Base-by-base conservation (phyloP, 2,113 vertebrate species). In the Ophiodon elongatus region DNA sequence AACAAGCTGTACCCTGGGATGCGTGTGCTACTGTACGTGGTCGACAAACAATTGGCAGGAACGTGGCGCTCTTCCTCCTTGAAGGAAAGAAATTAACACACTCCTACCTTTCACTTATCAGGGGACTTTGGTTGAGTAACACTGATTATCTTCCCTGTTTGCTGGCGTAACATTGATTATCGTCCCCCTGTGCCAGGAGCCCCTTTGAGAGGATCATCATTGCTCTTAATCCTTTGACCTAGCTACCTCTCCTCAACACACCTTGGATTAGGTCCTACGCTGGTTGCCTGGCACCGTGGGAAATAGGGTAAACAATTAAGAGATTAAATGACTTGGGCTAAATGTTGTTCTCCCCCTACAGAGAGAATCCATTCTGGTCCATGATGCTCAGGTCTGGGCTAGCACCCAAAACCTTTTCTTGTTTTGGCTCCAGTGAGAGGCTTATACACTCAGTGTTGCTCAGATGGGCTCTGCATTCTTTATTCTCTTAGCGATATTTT, bases 151-250 rank as follows among this genome's bases (percentile, higher is more conserved):
- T 88, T 85, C 82, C 90, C 84, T 87, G 90, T 93, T 89, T 90
- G 85, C 90, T 75, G 84, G 87, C 85, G 83, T 89, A 90, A 89
- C 92, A 91, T 92, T 93, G 94, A 94, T 95, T 94, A 89, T 85
- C 45, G 10, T 81, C 87, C 85, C 87, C 68, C 59, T 54, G 87
- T 89, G 92, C 89, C 91, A 90, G 86, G 39, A 90, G 88, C 76
- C 91, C 91, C 85, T 91, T 78, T 82, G 91, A 94, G 93, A 92
- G 94, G 92, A 94, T 94, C 92, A 94, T 94, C 92, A 92, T 88
- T 94, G 91, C 90, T 91, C 89, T 92, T 91, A 95, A 94, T 94
- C 94, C 93, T 77, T 73, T 89, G 90, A 92, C 93, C 93, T 84
- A 93, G 84, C 89, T 88, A 87, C 93, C 91, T 89, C 91, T 91